Conservation (phyloP, 2,888 invertebrate species). For the Ectropis crepuscularia region DNA sequence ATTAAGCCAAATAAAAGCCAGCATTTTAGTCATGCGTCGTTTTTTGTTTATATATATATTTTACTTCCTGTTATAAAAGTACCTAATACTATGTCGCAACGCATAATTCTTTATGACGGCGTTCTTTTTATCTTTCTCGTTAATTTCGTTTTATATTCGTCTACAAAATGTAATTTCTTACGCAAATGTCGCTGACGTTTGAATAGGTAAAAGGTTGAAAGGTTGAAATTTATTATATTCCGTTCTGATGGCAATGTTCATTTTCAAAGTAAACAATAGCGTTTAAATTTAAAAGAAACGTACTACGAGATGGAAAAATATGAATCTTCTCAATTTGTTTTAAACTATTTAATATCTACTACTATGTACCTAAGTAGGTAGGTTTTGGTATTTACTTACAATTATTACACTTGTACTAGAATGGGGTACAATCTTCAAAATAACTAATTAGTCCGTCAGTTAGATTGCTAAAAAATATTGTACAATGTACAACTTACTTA, state of each 20-base stretch:
- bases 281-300: constrained; percentile 29
- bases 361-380: too few relatives aligned
- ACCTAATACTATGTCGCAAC: constrained; percentile 13
- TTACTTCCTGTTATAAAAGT: constrained; percentile 28
- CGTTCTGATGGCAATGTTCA: constrained; percentile 12
- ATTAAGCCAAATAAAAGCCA: too few relatives aligned
- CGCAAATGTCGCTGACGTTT: constrained; percentile 26
- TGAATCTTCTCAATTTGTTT: neutral
- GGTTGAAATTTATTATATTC: constrained; percentile 23
- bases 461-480: too few relatives aligned
- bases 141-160: constrained; percentile 20
- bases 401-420: too few relatives aligned
- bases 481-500: too few relatives aligned
- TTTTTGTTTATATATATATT: constrained; percentile 1
- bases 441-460: too few relatives aligned
- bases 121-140: constrained; percentile 22
- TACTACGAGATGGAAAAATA: neutral
- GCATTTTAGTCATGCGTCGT: neutral
- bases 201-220: constrained; percentile 20
- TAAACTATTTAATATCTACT: neutral
- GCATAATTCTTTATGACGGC: constrained; percentile 19
- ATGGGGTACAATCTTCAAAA: too few relatives aligned
- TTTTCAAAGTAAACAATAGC: constrained; percentile 35
- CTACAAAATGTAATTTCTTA: constrained; percentile 22
- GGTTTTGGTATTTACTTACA: too few relatives aligned